These are phyloP conservation scores for Endomychus coccineus DNA, from an alignment of 2,888 invertebrate genomes.

Conservation along the genomic window DNA sequence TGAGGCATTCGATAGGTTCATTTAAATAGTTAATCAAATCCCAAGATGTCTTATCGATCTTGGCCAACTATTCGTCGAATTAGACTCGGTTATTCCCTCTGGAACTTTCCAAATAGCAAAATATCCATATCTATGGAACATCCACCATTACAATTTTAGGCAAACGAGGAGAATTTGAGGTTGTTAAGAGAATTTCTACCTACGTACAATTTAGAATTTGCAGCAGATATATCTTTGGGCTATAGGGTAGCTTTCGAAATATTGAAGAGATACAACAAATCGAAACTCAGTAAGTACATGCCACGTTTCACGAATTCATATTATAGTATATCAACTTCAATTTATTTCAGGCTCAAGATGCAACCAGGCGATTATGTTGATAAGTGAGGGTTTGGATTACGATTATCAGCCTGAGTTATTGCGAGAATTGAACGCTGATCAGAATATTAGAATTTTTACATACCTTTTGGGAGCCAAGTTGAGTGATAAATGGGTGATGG, in stretches of 20 bases:
- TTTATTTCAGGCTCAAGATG: constrained; percentile 44
- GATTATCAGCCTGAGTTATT: constrained; percentile 80
- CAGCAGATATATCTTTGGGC: constrained; percentile 34
- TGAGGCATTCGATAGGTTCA: no score
- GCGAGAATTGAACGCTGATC: constrained; percentile 69
- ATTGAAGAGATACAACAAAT: constrained; percentile 43
- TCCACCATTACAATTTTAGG: no score
- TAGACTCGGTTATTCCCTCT: no score
- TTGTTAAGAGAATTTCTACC: constrained; percentile 38
- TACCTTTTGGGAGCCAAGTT: constrained; percentile 80
- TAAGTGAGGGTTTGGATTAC: constrained; percentile 95
- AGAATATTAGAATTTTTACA: constrained; percentile 84
- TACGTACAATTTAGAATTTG: constrained; percentile 30
- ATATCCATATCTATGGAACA: no score
- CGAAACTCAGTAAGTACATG: constrained; percentile 8
- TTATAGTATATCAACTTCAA: constrained; percentile 7
- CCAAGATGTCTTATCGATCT: no score
- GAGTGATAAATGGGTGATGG: constrained; percentile 82
- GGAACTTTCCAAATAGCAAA: no score
- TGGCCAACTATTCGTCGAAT: no score
- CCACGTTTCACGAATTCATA: neutral
- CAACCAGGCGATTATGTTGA: constrained; percentile 95
- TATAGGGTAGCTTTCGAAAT: constrained; percentile 77
- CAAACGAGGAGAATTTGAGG: constrained; percentile 42
- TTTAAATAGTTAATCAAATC: no score